Evolutionary conservation across 2,888 invertebrate species (phyloP).

Genomic region (Dryobota labecula): DNA sequence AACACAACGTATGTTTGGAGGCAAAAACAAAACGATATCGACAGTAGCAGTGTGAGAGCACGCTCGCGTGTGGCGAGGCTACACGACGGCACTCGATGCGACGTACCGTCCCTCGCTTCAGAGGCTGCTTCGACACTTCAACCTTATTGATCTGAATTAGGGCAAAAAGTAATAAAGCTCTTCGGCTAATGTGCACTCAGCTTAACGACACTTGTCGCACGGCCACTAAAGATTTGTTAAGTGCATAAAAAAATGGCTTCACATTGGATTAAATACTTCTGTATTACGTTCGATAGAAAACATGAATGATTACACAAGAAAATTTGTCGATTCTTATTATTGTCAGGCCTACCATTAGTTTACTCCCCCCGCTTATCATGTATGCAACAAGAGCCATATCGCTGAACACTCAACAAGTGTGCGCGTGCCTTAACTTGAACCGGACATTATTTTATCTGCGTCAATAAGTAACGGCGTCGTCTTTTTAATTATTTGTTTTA

Average conservation of each 20-base stretch:
- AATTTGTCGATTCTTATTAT: neutral
- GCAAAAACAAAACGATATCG: constrained; percentile 79
- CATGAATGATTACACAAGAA: neutral
- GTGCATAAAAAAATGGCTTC: neutral
- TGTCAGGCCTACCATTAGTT: constrained; percentile 8
- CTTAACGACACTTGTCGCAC: constrained; percentile 44
- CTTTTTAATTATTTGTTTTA: constrained; percentile 71
- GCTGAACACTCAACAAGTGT: constrained; percentile 49
- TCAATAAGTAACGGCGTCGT: constrained; percentile 58
- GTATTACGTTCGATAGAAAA: neutral
- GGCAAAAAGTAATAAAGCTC: constrained; percentile 45
- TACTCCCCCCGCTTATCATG: constrained; percentile 11
- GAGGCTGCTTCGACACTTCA: constrained; percentile 51
- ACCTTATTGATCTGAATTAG: constrained; percentile 52
- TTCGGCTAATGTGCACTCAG: constrained; percentile 52
- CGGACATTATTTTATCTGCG: constrained; percentile 65
- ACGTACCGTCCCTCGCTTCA: constrained; percentile 36
- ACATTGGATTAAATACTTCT: neutral
- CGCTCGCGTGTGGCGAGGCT: constrained; percentile 74
- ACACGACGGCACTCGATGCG: constrained; percentile 59
- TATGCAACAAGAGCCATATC: constrained; percentile 30
- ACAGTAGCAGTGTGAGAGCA: constrained; percentile 77
- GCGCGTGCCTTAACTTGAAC: constrained; percentile 46
- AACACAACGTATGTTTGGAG: constrained; percentile 74
- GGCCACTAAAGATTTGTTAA: constrained; percentile 13